phyloP scores from a whole-genome alignment of 1,140 invertebrate genomes.

The Coelopa frigida region DNA sequence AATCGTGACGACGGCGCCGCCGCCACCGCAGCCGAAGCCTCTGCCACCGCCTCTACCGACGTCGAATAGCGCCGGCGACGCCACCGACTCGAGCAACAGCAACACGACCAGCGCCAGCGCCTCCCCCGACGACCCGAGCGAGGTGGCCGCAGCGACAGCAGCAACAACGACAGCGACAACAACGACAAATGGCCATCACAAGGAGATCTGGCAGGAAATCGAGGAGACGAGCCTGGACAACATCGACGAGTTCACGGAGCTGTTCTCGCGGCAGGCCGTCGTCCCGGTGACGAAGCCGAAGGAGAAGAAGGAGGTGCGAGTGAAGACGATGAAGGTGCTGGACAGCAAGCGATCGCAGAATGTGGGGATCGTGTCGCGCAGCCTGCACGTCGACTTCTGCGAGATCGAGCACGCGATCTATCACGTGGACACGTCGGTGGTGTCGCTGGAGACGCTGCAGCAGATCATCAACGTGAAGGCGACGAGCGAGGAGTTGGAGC shows the following conservation, averaged over 20 bases:
- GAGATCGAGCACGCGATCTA: constrained; percentile 94
- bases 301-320: constrained; percentile 54
- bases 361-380: constrained; percentile 89
- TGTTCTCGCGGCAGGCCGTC: constrained; percentile 82
- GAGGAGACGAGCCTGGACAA: constrained; percentile 71
- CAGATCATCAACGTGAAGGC: constrained; percentile 88
- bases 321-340: constrained; percentile 80
- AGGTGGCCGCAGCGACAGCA: constrained; percentile 17
- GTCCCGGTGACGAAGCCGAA: constrained; percentile 63
- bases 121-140: constrained; percentile 46
- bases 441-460: constrained; percentile 82
- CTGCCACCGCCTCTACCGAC: constrained; percentile 18
- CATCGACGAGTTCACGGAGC: constrained; percentile 77
- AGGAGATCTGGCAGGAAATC: constrained; percentile 63
- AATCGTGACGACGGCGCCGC: constrained; percentile 60
- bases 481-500: constrained; percentile 71
- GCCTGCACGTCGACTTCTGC: constrained; percentile 81
- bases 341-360: constrained; percentile 90
- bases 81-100: constrained; percentile 25
- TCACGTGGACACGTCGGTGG: constrained; percentile 84
- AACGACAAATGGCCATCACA: too few species aligned
- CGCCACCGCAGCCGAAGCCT: constrained; percentile 7
- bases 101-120: constrained; percentile 17
- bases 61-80: constrained; percentile 36
- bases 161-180: too few species aligned